Percentiles rank a stretch among this genome's conserved stretches.
Conservation (phyloP, 2,888 invertebrate species). For the Diaperis boleti region DNA sequence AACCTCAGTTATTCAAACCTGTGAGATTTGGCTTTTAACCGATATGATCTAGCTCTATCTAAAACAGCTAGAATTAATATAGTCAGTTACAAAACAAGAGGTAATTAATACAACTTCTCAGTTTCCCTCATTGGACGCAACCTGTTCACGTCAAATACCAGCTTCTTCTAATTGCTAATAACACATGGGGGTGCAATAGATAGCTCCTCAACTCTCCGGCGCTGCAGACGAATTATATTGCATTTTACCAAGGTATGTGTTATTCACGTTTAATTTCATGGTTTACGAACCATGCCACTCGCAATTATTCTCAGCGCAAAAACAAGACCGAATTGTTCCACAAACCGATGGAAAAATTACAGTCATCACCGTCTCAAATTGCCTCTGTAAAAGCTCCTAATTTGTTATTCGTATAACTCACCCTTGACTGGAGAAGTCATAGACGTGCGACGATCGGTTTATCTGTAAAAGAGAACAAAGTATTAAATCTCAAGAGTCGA, state of each 20-base stretch:
- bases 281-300: slow-evolving; percentile 52
- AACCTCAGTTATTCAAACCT: no score
- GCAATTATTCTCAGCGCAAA: slow-evolving; percentile 51
- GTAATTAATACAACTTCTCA: background rate
- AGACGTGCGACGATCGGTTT: slow-evolving; percentile 48
- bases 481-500: slow-evolving; percentile 57
- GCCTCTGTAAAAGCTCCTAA: slow-evolving; percentile 53
- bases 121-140: background rate
- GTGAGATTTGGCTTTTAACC: no score
- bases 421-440: slow-evolving; percentile 48
- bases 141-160: background rate
- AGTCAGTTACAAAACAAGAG: no score
- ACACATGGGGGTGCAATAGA: background rate
- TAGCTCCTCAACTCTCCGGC: background rate
- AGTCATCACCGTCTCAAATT: slow-evolving; percentile 54
- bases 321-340: slow-evolving; percentile 49
- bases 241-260: slow-evolving; percentile 31
- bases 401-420: slow-evolving; percentile 49
- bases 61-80: no score
- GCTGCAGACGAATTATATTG: slow-evolving; percentile 25
- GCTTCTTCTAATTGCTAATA: background rate
- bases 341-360: slow-evolving; percentile 54
- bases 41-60: no score
- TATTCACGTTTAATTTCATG: slow-evolving; percentile 52
- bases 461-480: slow-evolving; percentile 52